Percentiles rank a stretch among this genome's conserved stretches.
Conservation (phyloP, 2,888 invertebrate genomes). For the Aporophyla nigra region DNA sequence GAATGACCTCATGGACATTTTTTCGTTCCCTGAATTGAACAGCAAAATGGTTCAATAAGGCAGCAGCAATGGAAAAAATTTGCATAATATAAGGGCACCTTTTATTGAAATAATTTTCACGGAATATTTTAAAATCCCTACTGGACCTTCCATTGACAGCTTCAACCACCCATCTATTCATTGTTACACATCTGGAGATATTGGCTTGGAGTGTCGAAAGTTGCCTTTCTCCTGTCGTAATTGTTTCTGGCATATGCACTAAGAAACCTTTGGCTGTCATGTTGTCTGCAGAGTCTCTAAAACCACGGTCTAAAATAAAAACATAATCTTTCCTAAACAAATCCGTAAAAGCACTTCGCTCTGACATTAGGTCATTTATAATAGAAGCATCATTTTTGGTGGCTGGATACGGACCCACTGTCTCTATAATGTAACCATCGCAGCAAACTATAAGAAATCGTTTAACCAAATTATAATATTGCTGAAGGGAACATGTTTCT, state of each 20-base stretch:
- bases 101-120: neutral
- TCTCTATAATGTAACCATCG: conserved; percentile 29
- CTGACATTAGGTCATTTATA: neutral
- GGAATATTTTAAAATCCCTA: conserved; percentile 12
- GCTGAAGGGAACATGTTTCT: conserved; percentile 24
- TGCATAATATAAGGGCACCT: conserved; percentile 1
- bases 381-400: conserved; percentile 20
- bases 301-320: conserved; percentile 11
- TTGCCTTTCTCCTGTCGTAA: conserved; percentile 7
- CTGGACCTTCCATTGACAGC: neutral
- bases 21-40: conserved; percentile 6
- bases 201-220: conserved; percentile 13
- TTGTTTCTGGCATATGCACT: conserved; percentile 6
- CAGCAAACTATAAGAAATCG: conserved; percentile 35
- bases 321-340: neutral
- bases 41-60: conserved; percentile 1
- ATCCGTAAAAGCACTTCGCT: neutral
- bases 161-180: conserved; percentile 13
- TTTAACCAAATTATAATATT: conserved; percentile 25
- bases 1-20: neutral
- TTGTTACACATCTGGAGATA: conserved; percentile 12
- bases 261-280: neutral
- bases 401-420: conserved; percentile 15
- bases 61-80: conserved; percentile 6
- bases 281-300: conserved; percentile 2